Evolutionary conservation across 2,888 invertebrate species (phyloP).

Genomic region (Xanthostigma xanthostigma): DNA sequence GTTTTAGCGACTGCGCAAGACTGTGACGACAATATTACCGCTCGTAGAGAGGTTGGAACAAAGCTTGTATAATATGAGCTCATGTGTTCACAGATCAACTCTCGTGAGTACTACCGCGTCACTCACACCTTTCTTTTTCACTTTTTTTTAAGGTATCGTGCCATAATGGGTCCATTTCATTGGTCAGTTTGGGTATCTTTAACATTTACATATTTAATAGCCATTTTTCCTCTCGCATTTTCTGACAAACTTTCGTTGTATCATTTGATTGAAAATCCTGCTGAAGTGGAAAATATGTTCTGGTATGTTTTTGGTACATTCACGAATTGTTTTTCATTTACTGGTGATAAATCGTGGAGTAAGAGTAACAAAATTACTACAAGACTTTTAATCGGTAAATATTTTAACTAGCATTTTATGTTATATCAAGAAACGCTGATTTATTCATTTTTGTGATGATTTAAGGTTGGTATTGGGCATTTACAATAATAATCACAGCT

Average conservation of each 20-base stretch:
- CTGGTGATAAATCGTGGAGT: constrained; percentile 54
- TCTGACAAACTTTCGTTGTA: constrained; percentile 53
- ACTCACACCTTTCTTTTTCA: background rate
- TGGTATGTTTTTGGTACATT: constrained; percentile 80
- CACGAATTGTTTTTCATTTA: constrained; percentile 63
- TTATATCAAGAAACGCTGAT: no score
- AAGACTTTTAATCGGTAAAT: constrained; percentile 51
- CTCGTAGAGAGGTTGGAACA: no score
- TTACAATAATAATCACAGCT: constrained; percentile 70
- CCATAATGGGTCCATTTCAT: constrained; percentile 70
- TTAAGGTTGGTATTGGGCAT: constrained; percentile 67
- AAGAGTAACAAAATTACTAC: constrained; percentile 53
- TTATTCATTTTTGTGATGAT: constrained; percentile 4
- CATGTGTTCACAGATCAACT: no score
- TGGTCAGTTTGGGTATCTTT: constrained; percentile 68
- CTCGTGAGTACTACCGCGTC: background rate
- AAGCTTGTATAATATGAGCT: no score
- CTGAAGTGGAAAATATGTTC: constrained; percentile 69
- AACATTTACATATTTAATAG: constrained; percentile 53
- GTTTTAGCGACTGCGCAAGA: no score
- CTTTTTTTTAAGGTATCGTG: constrained; percentile 46
- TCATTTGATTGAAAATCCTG: constrained; percentile 49
- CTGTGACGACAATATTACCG: no score
- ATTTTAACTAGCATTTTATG: no score
- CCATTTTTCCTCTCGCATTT: constrained; percentile 58